A percentile compares a stretch with the other conserved stretches of the same genome.
Conservation (phyloP, 2,888 invertebrate species). For the Eristalis arbustorum region DNA sequence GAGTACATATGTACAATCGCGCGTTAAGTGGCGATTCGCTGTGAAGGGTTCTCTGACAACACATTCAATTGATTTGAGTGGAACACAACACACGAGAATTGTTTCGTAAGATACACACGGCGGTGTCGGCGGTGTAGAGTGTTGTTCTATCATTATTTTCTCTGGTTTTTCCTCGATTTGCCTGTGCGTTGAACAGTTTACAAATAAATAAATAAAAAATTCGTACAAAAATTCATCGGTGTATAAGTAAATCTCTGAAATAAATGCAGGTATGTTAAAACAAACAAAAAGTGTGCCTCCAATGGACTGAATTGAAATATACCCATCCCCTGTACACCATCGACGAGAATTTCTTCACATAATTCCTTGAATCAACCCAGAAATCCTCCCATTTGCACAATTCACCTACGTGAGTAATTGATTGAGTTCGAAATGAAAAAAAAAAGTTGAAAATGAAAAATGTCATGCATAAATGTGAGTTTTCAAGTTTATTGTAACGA, state of each 20-base stretch:
- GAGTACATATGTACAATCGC: neutral
- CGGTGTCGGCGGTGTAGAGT: conserved; percentile 6
- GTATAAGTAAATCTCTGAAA: neutral
- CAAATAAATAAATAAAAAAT: neutral
- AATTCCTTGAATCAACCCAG: neutral
- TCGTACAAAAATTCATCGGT: neutral
- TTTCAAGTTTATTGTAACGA: neutral
- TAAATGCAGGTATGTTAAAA: conserved; percentile 47
- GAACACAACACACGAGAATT: conserved; percentile 8
- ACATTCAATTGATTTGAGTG: conserved; percentile 37
- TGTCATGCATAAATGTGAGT: neutral
- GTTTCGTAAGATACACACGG: conserved; percentile 46
- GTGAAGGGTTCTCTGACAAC: conserved; percentile 13
- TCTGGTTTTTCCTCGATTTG: neutral
- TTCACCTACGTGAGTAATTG: neutral
- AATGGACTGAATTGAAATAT: neutral
- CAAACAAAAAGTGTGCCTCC: neutral
- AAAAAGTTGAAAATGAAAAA: neutral
- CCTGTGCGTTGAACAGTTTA: neutral
- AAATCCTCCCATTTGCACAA: neutral
- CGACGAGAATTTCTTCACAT: neutral
- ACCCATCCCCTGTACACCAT: neutral
- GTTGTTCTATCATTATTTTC: conserved; percentile 5
- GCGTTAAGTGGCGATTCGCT: conserved; percentile 43
- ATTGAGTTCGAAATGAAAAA: neutral